Base-by-base conservation (phyloP, 2,888 invertebrate species). In the Lycia hirtaria region DNA sequence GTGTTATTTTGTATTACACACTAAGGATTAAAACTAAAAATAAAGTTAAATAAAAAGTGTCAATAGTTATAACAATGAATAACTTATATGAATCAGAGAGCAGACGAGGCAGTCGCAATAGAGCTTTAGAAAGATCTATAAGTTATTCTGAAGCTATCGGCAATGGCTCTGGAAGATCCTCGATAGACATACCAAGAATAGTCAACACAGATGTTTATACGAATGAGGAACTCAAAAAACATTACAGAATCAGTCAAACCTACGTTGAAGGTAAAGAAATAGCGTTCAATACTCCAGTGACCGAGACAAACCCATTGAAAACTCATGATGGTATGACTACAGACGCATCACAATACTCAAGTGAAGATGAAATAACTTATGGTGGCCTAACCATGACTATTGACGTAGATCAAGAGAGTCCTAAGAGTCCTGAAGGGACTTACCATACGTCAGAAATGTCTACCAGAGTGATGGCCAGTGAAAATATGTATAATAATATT, bases 91-190 rank as follows among this genome's bases (percentile, higher is more conserved):
- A 75, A 10, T 73, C 73, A 20, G 73, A 76, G 22, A 67, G 83
- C n/a, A 68, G 85, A 4, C 67, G 88, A 53, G 83, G 83, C 0
- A 89, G 89, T 47, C 69, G 84, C 51, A 72, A 45, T 9, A 67
- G 90, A 45, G 76, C 80, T 0, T 62, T 92, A n/a, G 90, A 90
- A 68, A 71, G 92, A 65, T 92, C 92, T 0, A 60, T 83, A 0
- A 92, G 92, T 65, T 92, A 92, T 48, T 90, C 90, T 0, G 92
- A 87, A 75, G 92, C 92, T 0, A 91, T 92, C 1, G 88, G 88
- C 1, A 87, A 80, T 26, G 72, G 69, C 0, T 87, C 91, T 0
- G 74, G 78, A 0, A 72, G 85, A 67, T 85, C 87, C 0, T 90
- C 89, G 0, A 87, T 90, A 28, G 90, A 90, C 74, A 89, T 91